phyloP scores from a whole-genome alignment of 2,797 vertebrate species.

The Oreortyx pictus region DNA sequence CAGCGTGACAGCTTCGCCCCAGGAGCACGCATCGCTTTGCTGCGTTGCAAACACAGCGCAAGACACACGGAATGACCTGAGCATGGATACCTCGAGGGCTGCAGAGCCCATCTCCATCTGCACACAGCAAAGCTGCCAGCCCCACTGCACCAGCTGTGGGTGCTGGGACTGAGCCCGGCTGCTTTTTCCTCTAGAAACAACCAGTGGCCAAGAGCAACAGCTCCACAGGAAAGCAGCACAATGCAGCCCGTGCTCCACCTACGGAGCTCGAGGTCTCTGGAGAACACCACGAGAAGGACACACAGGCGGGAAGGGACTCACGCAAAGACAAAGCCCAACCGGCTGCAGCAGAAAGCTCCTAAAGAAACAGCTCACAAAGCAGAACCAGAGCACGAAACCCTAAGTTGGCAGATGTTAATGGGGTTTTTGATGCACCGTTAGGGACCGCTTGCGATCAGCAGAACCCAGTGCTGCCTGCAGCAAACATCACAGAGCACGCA shows the following conservation, averaged over 20 bases:
- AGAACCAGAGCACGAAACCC: not conserved
- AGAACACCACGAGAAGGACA: slow-evolving; percentile 33
- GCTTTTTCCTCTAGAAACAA: slow-evolving; percentile 42
- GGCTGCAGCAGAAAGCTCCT: not conserved
- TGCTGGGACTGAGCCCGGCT: not conserved
- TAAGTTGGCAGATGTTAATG: not conserved
- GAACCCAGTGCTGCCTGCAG: not conserved
- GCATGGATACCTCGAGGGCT: not conserved
- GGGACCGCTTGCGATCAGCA: not conserved
- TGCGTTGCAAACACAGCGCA: not conserved
- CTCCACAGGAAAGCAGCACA: slow-evolving; percentile 79
- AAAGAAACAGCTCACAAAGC: not conserved
- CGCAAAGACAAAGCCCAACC: not conserved
- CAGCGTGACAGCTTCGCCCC: not conserved
- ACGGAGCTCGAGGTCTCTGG: slow-evolving; percentile 55
- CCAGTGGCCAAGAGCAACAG: slow-evolving; percentile 72
- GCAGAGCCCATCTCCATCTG: not conserved
- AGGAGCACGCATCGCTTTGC: not conserved
- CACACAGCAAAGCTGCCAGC: not conserved
- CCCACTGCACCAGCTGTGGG: not conserved
- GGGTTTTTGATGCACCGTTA: not conserved
- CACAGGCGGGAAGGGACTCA: fast-evolving
- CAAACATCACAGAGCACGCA: not conserved
- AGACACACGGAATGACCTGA: not conserved
- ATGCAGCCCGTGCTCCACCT: slow-evolving; percentile 78